These are phyloP conservation scores for Phortica variegata DNA, from an alignment of 1,140 invertebrate species.

Conservation along the genomic window DNA sequence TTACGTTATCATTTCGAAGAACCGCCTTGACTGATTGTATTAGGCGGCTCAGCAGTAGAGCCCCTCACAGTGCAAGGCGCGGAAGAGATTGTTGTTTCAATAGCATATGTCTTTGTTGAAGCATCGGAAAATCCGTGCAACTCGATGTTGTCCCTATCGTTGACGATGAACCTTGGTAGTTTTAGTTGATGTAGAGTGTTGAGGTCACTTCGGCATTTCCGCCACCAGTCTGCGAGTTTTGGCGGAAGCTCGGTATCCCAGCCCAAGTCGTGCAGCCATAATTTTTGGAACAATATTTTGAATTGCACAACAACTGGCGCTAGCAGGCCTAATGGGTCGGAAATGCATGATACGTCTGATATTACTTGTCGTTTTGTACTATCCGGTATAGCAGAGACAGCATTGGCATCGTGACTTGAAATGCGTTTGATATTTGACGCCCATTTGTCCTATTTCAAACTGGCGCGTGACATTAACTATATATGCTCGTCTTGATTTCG, in stretches of 20 bases:
- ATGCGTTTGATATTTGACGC: slow-evolving; percentile 25
- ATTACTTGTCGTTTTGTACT: background rate
- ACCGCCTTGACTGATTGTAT: background rate
- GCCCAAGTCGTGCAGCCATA: too few relatives aligned
- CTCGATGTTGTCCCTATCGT: background rate
- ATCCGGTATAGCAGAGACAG: background rate
- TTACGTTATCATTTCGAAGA: background rate
- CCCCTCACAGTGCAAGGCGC: background rate
- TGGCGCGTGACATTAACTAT: slow-evolving; percentile 24
- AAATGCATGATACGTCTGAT: background rate
- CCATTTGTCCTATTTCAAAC: slow-evolving; percentile 50
- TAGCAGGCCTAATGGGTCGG: background rate
- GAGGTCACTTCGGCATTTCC: background rate
- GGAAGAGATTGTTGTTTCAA: background rate
- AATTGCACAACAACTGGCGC: too few relatives aligned
- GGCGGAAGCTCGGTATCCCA: too few relatives aligned
- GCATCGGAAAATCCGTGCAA: background rate
- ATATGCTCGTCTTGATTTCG: slow-evolving; percentile 9
- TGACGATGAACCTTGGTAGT: background rate
- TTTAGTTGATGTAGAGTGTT: background rate
- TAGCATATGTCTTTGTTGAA: background rate
- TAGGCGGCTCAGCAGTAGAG: background rate
- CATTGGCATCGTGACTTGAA: slow-evolving; percentile 10
- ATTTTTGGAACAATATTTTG: too few relatives aligned
- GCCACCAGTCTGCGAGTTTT: background rate